Percentiles rank a stretch among this genome's conserved stretches.
Evolutionary conservation across 2,888 invertebrate genomes (phyloP).

Genomic region (Leucania comma): DNA sequence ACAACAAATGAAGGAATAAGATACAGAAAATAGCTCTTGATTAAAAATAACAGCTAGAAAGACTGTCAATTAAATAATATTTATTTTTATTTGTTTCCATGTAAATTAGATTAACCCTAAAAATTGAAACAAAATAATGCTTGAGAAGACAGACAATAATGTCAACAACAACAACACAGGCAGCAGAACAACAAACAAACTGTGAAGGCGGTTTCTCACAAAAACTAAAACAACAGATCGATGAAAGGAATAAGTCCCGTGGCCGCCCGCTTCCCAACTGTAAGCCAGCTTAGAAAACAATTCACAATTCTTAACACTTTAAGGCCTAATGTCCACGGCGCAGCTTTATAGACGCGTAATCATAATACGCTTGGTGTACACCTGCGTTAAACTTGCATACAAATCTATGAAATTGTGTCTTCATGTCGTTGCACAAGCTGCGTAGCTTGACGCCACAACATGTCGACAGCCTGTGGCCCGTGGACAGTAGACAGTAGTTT

Average conservation of each 20-base stretch:
- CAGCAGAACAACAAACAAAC: slow-evolving; percentile 26
- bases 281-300: slow-evolving; percentile 44
- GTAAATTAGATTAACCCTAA: background rate
- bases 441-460: too few relatives aligned
- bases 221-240: slow-evolving; percentile 42
- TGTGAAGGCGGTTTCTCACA: slow-evolving; percentile 23
- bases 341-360: too few relatives aligned
- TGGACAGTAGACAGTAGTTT: too few relatives aligned
- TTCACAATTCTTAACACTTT: slow-evolving; percentile 36
- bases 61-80: background rate
- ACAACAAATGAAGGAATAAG: slow-evolving; percentile 4
- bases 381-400: too few relatives aligned
- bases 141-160: slow-evolving; percentile 6
- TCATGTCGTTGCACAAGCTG: too few relatives aligned
- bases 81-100: slow-evolving; percentile 6
- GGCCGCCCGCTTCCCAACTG: slow-evolving; percentile 23
- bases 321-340: too few relatives aligned
- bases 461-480: too few relatives aligned
- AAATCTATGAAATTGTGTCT: too few relatives aligned
- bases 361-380: too few relatives aligned
- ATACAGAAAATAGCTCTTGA: background rate
- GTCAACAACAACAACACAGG: slow-evolving; percentile 10
- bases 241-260: slow-evolving; percentile 44
- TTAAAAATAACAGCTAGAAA: background rate
- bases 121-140: slow-evolving; percentile 6